These are phyloP conservation scores for Lucilia sericata DNA, from an alignment of 1,140 invertebrate species.

Conservation along the genomic window DNA sequence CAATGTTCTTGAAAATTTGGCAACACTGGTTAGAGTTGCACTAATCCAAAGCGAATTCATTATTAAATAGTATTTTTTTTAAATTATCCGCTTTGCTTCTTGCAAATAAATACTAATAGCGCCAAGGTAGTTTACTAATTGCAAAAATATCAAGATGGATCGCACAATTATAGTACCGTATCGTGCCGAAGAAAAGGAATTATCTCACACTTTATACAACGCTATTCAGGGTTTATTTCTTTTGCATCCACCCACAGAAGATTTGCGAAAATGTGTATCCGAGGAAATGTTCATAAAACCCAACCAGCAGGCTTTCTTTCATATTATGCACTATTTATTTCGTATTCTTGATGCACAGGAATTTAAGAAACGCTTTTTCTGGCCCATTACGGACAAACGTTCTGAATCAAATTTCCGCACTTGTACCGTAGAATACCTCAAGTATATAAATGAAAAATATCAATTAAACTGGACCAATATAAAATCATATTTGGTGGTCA, in stretches of 20 bases:
- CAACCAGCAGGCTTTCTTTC: conserved; percentile 69
- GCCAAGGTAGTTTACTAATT: background rate
- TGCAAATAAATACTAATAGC: too few relatives aligned
- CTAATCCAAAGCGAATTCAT: too few relatives aligned
- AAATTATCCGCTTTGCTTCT: too few relatives aligned
- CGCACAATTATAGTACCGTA: conserved; percentile 59
- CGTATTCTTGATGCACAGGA: conserved; percentile 67
- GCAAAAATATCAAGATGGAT: conserved; percentile 53
- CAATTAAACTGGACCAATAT: conserved; percentile 60
- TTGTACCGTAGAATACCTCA: conserved; percentile 61
- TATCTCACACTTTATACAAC: conserved; percentile 56
- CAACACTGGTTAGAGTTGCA: too few relatives aligned
- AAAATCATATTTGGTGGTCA: conserved; percentile 63
- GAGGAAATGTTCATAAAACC: conserved; percentile 71
- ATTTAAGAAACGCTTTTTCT: conserved; percentile 68
- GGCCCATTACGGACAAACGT: conserved; percentile 70
- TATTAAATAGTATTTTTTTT: too few relatives aligned
- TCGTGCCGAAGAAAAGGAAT: conserved; percentile 64
- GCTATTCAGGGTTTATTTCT: conserved; percentile 56
- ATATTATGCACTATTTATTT: conserved; percentile 69
- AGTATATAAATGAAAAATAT: conserved; percentile 62
- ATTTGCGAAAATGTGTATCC: conserved; percentile 55
- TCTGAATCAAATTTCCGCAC: conserved; percentile 68
- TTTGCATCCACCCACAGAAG: conserved; percentile 57
- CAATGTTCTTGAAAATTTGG: too few relatives aligned